phyloP scores from a whole-genome alignment of 1,140 invertebrate species.

The Lepidotrigona ventralis region DNA sequence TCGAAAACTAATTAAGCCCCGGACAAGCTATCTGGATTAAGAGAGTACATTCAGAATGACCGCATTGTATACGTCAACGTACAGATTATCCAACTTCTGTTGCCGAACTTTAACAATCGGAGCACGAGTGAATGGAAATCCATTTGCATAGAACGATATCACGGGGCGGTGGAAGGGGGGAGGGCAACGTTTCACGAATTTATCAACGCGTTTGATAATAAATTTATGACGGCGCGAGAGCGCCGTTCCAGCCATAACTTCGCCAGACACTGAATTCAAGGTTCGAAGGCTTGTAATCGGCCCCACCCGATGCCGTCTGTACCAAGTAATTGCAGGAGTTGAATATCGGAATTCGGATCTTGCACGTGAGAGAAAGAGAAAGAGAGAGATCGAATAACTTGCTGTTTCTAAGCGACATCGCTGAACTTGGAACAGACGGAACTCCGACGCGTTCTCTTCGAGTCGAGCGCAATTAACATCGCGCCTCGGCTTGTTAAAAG shows the following conservation, averaged over 20 bases:
- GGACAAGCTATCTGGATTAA: background rate
- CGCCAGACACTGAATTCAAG: background rate
- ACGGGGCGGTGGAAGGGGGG: background rate
- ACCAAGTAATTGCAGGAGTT: slow-evolving; percentile 35
- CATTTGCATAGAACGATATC: slow-evolving; percentile 2
- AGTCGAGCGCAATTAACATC: slow-evolving; percentile 2
- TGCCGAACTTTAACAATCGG: background rate
- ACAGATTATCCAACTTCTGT: background rate
- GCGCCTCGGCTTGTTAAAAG: background rate
- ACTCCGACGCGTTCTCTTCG: background rate
- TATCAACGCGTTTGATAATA: background rate
- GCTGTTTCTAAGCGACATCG: background rate
- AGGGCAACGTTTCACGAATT: slow-evolving; percentile 13
- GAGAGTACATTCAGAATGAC: background rate
- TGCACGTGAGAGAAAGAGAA: background rate
- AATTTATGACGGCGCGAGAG: slow-evolving; percentile 8
- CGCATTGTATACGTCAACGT: background rate
- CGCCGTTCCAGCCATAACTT: slow-evolving; percentile 6
- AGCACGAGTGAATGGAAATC: background rate
- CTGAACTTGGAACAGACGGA: slow-evolving; percentile 24
- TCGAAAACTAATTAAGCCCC: background rate
- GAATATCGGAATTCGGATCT: slow-evolving; percentile 37
- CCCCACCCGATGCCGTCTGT: background rate
- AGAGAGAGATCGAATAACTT: slow-evolving; percentile 14
- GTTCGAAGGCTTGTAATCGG: slow-evolving; percentile 5